These are phyloP conservation scores for Elysia crispata DNA, from an alignment of 2,888 invertebrate species.

Conservation along the genomic window DNA sequence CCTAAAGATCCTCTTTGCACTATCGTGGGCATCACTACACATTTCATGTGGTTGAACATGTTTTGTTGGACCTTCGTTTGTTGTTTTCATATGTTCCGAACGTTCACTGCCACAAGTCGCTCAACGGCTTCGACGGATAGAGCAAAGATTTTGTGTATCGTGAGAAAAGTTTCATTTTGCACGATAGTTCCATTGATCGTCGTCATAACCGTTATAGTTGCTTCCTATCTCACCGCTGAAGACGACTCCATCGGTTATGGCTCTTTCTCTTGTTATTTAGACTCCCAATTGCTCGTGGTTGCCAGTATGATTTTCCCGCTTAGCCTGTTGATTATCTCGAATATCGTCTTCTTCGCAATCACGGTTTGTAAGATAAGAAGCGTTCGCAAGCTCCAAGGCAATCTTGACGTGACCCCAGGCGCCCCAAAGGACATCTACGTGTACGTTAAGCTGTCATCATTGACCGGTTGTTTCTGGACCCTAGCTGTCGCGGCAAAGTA, in stretches of 20 bases:
- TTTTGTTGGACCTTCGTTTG: slow-evolving; percentile 38
- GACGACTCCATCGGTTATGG: slow-evolving; percentile 37
- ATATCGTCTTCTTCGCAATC: slow-evolving; percentile 25
- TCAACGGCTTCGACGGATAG: neutral
- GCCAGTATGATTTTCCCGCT: slow-evolving; percentile 21
- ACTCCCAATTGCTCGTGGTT: neutral
- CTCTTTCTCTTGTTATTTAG: slow-evolving; percentile 9
- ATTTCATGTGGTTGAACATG: slow-evolving; percentile 40
- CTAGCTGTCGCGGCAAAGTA: slow-evolving; percentile 23
- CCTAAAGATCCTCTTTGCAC: neutral
- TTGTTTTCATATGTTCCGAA: slow-evolving; percentile 43
- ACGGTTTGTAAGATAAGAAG: slow-evolving; percentile 28
- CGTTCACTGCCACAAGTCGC: slow-evolving; percentile 30
- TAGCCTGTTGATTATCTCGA: neutral
- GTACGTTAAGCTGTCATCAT: slow-evolving; percentile 41
- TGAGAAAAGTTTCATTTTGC: neutral
- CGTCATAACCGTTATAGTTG: neutral
- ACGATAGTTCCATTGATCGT: neutral
- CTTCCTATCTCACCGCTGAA: too few relatives aligned
- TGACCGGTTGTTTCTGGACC: slow-evolving; percentile 42
- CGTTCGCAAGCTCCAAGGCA: slow-evolving; percentile 20
- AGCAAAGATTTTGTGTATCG: neutral
- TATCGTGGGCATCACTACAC: slow-evolving; percentile 24
- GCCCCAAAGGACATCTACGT: slow-evolving; percentile 20
- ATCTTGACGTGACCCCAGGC: neutral